Conservation (phyloP, 1,140 invertebrate genomes). For the Hirudo medicinalis region DNA sequence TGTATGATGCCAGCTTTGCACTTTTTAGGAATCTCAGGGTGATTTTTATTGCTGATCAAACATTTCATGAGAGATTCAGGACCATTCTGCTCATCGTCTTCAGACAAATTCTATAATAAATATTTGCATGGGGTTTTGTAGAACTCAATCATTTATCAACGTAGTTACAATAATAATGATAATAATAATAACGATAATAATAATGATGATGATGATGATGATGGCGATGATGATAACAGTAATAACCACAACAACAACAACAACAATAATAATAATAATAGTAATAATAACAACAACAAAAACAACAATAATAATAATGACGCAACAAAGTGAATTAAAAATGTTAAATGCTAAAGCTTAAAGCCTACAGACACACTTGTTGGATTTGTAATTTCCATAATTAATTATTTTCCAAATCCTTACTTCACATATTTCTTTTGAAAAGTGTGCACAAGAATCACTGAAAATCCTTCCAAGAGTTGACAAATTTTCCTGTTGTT, state of each 20-base stretch:
- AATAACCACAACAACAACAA: too few relatives aligned
- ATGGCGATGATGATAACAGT: too few relatives aligned
- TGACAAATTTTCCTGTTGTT: conserved; percentile 69
- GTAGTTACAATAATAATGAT: too few relatives aligned
- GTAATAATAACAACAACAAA: too few relatives aligned
- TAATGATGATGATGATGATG: too few relatives aligned
- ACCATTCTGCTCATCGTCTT: conserved; percentile 25
- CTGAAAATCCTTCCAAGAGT: conserved; percentile 71
- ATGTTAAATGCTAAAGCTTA: too few relatives aligned
- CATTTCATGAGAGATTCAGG: conserved; percentile 72
- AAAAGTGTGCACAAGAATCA: conserved; percentile 63
- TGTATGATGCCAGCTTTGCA: conserved; percentile 88
- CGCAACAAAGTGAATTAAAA: too few relatives aligned
- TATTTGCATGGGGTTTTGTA: not conserved
- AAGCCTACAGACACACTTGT: too few relatives aligned
- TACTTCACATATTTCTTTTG: conserved; percentile 66
- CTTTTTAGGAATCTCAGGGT: conserved; percentile 56
- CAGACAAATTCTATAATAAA: not conserved
- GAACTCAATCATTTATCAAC: not conserved
- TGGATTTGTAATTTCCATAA: not conserved
- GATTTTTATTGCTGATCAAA: conserved; percentile 79
- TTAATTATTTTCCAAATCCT: conserved; percentile 19
- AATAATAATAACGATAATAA: too few relatives aligned
- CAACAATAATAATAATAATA: too few relatives aligned
- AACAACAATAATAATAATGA: too few relatives aligned